phyloP scores from a whole-genome alignment of 64 coral and sea anemone genomes.

The Exaiptasia diaphana region DNA sequence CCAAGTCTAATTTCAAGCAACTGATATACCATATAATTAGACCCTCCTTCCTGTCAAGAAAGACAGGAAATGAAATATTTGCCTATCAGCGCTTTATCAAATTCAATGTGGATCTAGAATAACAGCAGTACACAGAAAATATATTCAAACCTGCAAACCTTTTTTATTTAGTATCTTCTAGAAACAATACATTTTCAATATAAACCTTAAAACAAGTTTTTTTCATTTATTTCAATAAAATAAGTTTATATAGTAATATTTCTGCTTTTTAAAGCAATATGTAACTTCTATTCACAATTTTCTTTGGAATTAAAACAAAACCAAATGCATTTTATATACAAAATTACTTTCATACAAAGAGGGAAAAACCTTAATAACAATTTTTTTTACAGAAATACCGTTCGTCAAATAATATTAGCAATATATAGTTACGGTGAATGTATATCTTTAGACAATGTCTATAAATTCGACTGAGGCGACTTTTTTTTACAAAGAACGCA shows the following conservation, averaged over 20 bases:
- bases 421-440: not conserved
- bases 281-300: constrained; percentile 7
- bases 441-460: constrained; percentile 6
- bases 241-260: constrained; percentile 18
- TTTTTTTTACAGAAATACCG: constrained; percentile 34
- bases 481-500: constrained; percentile 26
- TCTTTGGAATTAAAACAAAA: constrained; percentile 31
- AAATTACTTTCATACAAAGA: constrained; percentile 22
- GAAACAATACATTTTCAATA: constrained; percentile 22
- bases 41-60: no score
- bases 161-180: constrained; percentile 15
- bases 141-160: no score
- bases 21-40: no score
- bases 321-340: constrained; percentile 24
- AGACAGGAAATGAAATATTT: no score
- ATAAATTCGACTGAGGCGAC: constrained; percentile 11
- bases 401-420: constrained; percentile 29
- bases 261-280: constrained; percentile 17
- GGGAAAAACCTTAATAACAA: constrained; percentile 16
- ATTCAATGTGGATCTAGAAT: no score
- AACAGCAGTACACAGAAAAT: no score
- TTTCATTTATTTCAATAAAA: constrained; percentile 41
- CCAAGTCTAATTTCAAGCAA: no score
- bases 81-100: no score
- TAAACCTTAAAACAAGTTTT: constrained; percentile 26